Evolutionary conservation across 2,797 vertebrate genomes (phyloP).

Genomic region (Bryconaethiops microstoma): DNA sequence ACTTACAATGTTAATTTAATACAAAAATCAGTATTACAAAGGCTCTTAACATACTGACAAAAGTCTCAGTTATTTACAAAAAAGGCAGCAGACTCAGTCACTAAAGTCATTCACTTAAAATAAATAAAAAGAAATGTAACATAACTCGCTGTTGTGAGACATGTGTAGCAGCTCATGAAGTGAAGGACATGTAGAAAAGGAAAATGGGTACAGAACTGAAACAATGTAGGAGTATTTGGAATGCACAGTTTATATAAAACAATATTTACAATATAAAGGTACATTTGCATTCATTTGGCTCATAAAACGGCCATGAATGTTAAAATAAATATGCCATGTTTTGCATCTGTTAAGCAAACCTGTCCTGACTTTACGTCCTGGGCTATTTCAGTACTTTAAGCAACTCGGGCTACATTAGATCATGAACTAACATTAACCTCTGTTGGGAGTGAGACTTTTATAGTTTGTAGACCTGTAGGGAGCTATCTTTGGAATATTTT

Average conservation of each 20-base stretch:
- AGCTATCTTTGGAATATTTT: slow-evolving; percentile 23
- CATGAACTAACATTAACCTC: slow-evolving; percentile 25
- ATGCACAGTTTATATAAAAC: slow-evolving; percentile 29
- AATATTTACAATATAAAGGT: slow-evolving; percentile 35
- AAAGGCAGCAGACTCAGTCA: slow-evolving; percentile 7
- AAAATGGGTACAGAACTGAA: slow-evolving; percentile 16
- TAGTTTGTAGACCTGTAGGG: slow-evolving; percentile 40
- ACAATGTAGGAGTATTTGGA: slow-evolving; percentile 9
- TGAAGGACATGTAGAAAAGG: neutral
- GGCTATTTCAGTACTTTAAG: slow-evolving; percentile 17
- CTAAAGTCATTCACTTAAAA: slow-evolving; percentile 15
- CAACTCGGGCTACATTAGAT: neutral
- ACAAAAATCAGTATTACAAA: slow-evolving; percentile 21
- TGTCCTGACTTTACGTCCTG: neutral
- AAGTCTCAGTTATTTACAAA: slow-evolving; percentile 14
- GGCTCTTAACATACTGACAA: slow-evolving; percentile 16
- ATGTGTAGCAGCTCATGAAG: slow-evolving; percentile 21
- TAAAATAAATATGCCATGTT: slow-evolving; percentile 13
- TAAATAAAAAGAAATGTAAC: slow-evolving; percentile 11
- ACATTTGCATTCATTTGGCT: slow-evolving; percentile 16
- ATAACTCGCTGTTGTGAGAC: slow-evolving; percentile 26
- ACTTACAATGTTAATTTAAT: slow-evolving; percentile 16
- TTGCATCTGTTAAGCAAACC: slow-evolving; percentile 27
- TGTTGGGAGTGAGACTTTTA: slow-evolving; percentile 17
- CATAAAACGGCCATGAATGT: slow-evolving; percentile 16